Conservation (phyloP, 2,888 invertebrate species). For the Apoderus coryli region DNA sequence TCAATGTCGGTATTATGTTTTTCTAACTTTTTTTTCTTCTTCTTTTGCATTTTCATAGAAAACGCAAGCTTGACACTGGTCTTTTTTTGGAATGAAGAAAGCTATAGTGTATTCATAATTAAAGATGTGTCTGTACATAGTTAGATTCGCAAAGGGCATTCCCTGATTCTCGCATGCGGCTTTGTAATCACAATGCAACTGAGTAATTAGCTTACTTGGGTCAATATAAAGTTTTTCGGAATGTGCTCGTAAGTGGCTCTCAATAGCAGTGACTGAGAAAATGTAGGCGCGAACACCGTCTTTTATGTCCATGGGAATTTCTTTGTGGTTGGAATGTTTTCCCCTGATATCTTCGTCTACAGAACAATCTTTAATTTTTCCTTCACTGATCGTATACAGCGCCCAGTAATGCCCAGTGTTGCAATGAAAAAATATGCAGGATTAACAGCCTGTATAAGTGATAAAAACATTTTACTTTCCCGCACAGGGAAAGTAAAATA, state of each 20-base stretch:
- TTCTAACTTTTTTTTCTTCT: constrained; percentile 9
- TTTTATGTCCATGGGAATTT: constrained; percentile 10
- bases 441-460: no score
- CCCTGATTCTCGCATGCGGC: constrained; percentile 1
- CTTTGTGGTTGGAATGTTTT: no score
- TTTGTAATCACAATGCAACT: constrained; percentile 11
- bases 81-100: constrained; percentile 9
- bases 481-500: no score
- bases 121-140: constrained; percentile 9
- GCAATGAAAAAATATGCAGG: constrained; percentile 10
- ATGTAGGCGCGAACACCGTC: constrained; percentile 10
- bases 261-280: constrained; percentile 12
- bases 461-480: no score
- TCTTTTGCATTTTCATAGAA: constrained; percentile 7
- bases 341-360: constrained; percentile 12
- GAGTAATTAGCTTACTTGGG: constrained; percentile 11
- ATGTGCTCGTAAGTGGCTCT: constrained; percentile 12
- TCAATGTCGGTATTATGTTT: constrained; percentile 4
- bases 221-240: constrained; percentile 12
- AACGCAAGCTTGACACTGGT: constrained; percentile 9
- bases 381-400: constrained; percentile 11
- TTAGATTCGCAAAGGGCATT: constrained; percentile 5
- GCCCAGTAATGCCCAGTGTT: constrained; percentile 10
- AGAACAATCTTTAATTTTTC: constrained; percentile 9
- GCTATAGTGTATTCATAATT: no score